Conservation (phyloP, 2,113 vertebrate species). For the Pygoscelis adeliae region DNA sequence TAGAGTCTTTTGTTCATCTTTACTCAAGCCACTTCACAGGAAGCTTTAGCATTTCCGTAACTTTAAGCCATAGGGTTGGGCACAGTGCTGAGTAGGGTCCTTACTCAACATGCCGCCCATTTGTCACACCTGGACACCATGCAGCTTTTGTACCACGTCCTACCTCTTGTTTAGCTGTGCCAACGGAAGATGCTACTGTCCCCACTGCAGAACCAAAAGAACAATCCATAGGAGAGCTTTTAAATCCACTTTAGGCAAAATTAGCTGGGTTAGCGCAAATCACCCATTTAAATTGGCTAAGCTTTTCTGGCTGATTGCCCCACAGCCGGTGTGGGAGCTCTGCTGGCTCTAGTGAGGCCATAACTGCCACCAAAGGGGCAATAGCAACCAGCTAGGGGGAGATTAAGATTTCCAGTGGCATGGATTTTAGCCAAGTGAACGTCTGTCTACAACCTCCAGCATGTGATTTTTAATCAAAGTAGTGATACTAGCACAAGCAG, state of each 20-base stretch:
- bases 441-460: background rate
- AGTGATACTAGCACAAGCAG: background rate
- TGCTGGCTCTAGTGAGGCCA: background rate
- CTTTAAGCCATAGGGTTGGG: background rate
- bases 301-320: slow-evolving; percentile 29
- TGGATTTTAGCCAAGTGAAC: background rate
- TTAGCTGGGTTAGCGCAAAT: slow-evolving; percentile 29
- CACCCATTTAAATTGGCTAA: background rate
- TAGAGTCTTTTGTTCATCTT: background rate
- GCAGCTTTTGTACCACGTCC: background rate
- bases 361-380: background rate
- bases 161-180: background rate
- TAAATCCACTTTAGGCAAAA: background rate
- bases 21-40: background rate
- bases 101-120: background rate
- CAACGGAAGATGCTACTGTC: background rate
- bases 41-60: background rate
- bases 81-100: background rate
- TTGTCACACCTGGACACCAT: background rate
- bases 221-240: background rate
- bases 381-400: background rate
- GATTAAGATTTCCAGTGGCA: background rate
- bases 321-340: background rate
- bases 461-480: slow-evolving; percentile 30
- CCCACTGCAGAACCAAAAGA: background rate